Conservation (phyloP, 1,140 invertebrate species). For the Ericerus pela region DNA sequence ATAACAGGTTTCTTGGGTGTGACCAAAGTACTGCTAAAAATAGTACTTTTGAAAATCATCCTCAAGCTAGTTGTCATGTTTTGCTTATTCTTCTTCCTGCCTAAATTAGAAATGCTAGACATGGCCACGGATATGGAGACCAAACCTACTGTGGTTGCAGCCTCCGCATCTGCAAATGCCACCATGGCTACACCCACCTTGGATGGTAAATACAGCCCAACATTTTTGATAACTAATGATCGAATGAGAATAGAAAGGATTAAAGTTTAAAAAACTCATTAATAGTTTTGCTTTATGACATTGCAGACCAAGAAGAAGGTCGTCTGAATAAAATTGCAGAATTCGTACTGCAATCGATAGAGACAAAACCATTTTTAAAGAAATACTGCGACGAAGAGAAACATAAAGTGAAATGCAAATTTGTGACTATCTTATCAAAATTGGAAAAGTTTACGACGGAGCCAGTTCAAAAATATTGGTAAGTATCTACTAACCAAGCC, state of each 20-base stretch:
- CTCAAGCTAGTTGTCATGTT: neutral
- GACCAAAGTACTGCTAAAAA: neutral
- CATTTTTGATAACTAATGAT: neutral
- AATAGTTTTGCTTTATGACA: no score
- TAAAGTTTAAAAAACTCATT: neutral
- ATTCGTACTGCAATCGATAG: neutral
- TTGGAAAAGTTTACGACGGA: no score
- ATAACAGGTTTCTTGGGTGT: neutral
- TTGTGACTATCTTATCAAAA: neutral
- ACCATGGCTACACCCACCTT: neutral
- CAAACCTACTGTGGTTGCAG: neutral
- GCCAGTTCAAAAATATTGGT: no score
- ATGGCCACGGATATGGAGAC: neutral
- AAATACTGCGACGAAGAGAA: neutral
- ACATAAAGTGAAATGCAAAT: neutral
- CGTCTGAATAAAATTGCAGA: neutral
- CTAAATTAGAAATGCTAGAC: neutral
- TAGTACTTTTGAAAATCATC: neutral
- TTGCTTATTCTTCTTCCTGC: neutral
- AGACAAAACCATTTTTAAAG: neutral
- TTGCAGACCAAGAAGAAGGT: constrained; percentile 1
- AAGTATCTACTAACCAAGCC: no score
- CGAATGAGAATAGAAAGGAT: neutral
- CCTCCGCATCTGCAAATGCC: neutral
- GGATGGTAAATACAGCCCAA: neutral